phyloP scores from a whole-genome alignment of 2,888 invertebrate species.

The Hemithea aestivaria region DNA sequence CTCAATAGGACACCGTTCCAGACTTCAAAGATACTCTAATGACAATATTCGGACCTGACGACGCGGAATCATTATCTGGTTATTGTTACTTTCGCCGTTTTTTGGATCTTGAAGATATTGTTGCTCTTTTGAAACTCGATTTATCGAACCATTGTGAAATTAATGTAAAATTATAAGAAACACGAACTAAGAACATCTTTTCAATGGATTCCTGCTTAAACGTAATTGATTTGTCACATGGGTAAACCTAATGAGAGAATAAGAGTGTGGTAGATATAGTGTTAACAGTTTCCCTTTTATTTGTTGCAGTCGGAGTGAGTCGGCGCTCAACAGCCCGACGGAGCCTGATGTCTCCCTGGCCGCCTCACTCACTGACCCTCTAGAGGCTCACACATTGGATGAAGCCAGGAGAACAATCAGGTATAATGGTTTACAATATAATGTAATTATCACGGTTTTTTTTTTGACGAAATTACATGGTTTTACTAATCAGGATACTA shows the following conservation, averaged over 20 bases:
- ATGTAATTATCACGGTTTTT: neutral
- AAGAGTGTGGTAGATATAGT: too few species aligned
- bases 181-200: too few species aligned
- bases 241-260: too few species aligned
- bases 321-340: constrained; percentile 76
- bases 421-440: too few species aligned
- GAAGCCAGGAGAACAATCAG: constrained; percentile 83
- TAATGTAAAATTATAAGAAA: too few species aligned
- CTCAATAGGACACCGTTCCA: neutral
- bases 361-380: constrained; percentile 73
- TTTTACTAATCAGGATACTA: too few species aligned
- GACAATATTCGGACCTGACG: constrained; percentile 8
- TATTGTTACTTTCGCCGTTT: constrained; percentile 14
- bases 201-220: too few species aligned
- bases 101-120: constrained; percentile 3
- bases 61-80: constrained; percentile 15
- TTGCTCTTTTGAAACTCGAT: neutral
- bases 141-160: too few species aligned
- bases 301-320: constrained; percentile 69
- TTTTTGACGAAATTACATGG: too few species aligned
- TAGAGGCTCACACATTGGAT: constrained; percentile 82
- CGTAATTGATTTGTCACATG: too few species aligned
- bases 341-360: constrained; percentile 76
- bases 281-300: neutral
- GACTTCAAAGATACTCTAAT: constrained; percentile 6